A percentile compares a stretch with the other conserved stretches of the same genome.
Evolutionary conservation across 2,888 invertebrate genomes (phyloP).

Genomic region (Tipula vernalis): DNA sequence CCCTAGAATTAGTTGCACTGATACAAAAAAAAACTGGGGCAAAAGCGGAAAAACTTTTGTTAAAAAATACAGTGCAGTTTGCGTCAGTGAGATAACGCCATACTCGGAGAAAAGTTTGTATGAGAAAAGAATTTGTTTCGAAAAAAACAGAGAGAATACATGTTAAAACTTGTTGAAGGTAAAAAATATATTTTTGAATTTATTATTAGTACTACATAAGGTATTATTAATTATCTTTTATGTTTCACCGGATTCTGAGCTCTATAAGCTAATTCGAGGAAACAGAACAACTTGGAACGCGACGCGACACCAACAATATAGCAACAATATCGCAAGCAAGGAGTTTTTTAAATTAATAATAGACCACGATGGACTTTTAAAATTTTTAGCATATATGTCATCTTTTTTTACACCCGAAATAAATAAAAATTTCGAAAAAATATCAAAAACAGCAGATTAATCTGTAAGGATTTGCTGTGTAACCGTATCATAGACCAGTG

Average conservation of each 20-base stretch:
- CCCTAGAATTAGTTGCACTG: too few relatives aligned
- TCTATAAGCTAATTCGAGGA: background rate
- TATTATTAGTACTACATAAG: background rate
- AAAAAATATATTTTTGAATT: background rate
- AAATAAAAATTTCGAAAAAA: constrained; percentile 14
- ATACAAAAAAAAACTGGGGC: background rate
- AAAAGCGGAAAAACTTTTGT: background rate
- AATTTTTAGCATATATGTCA: background rate
- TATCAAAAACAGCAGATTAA: constrained; percentile 6
- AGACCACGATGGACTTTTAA: background rate
- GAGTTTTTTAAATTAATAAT: background rate
- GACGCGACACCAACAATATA: background rate
- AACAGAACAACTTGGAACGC: background rate
- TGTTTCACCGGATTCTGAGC: background rate
- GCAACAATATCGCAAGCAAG: background rate
- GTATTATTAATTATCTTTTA: background rate
- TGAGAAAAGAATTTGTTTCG: background rate
- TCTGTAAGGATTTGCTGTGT: background rate
- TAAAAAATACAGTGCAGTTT: background rate
- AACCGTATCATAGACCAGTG: background rate
- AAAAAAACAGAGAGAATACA: background rate
- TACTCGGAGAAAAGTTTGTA: background rate
- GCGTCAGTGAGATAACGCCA: background rate
- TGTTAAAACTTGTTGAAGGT: background rate
- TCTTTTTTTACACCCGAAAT: constrained; percentile 28